Evolutionary conservation across 2,888 invertebrate species (phyloP).

Genomic region (Linnaemya tessellans): DNA sequence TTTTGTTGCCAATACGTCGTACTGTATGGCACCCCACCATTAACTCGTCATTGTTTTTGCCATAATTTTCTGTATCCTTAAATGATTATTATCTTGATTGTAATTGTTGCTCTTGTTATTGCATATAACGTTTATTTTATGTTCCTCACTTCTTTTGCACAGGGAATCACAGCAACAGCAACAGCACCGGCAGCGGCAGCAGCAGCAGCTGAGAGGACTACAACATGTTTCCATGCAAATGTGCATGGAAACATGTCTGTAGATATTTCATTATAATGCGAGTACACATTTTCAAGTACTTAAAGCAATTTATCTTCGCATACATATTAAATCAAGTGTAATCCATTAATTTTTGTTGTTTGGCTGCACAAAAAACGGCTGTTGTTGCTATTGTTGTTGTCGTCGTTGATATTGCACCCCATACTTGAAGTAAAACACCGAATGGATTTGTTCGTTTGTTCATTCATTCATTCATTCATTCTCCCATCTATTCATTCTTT

Average conservation of each 20-base stretch:
- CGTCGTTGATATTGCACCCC: slow-evolving; percentile 6
- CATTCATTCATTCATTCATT: slow-evolving; percentile 31
- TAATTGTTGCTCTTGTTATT: slow-evolving; percentile 35
- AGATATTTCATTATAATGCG: slow-evolving; percentile 51
- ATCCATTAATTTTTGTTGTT: slow-evolving; percentile 72
- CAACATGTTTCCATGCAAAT: slow-evolving; percentile 22
- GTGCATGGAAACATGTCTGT: slow-evolving; percentile 3
- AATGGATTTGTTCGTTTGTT: slow-evolving; percentile 9
- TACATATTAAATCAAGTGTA: slow-evolving; percentile 72
- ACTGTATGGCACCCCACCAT: not conserved
- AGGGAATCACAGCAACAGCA: not conserved
- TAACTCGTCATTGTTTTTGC: not conserved
- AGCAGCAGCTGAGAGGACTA: slow-evolving; percentile 5
- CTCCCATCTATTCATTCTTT: slow-evolving; percentile 16
- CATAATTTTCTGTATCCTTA: not conserved
- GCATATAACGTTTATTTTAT: slow-evolving; percentile 3
- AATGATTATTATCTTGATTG: slow-evolving; percentile 34
- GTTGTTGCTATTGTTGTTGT: slow-evolving; percentile 24
- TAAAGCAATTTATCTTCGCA: slow-evolving; percentile 69
- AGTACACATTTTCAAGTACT: slow-evolving; percentile 62
- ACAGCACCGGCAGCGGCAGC: not conserved
- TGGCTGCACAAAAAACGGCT: slow-evolving; percentile 49
- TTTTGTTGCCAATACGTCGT: not conserved
- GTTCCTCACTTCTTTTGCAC: slow-evolving; percentile 28
- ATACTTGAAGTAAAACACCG: slow-evolving; percentile 12